Percentiles rank a stretch among this genome's conserved stretches.
Conservation (phyloP, 2,797 vertebrate genomes). For the Fringilla coelebs region DNA sequence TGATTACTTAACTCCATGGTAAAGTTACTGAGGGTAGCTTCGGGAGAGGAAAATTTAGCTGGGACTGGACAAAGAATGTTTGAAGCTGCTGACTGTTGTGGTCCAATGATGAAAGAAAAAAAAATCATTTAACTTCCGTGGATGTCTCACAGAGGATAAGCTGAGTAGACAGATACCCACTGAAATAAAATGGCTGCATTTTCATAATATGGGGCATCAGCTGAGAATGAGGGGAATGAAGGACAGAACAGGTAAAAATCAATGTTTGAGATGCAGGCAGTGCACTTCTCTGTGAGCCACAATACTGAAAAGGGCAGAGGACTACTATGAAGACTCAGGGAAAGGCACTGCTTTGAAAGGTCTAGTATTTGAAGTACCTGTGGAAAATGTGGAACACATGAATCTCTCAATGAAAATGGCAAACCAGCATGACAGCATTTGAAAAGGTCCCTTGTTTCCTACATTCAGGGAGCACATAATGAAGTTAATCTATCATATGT, state of each 20-base stretch:
- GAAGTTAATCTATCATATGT: background rate
- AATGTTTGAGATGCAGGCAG: background rate
- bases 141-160: background rate
- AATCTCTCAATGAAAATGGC: background rate
- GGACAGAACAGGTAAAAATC: background rate
- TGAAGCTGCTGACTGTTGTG: background rate
- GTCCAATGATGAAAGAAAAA: background rate
- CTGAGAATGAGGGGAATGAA: background rate
- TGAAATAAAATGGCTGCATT: background rate
- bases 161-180: background rate
- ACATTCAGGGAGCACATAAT: background rate
- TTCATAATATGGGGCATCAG: background rate
- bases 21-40: background rate
- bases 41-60: background rate
- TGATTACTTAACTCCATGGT: background rate
- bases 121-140: background rate
- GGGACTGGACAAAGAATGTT: background rate
- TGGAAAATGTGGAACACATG: background rate
- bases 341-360: background rate
- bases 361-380: rapidly evolving
- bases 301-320: background rate
- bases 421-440: background rate
- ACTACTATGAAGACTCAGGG: background rate
- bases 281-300: background rate
- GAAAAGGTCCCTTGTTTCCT: background rate